Percentiles rank a stretch among this genome's conserved stretches.
Conservation (phyloP, 2,113 vertebrate genomes). For the Ovis canadensis region DNA sequence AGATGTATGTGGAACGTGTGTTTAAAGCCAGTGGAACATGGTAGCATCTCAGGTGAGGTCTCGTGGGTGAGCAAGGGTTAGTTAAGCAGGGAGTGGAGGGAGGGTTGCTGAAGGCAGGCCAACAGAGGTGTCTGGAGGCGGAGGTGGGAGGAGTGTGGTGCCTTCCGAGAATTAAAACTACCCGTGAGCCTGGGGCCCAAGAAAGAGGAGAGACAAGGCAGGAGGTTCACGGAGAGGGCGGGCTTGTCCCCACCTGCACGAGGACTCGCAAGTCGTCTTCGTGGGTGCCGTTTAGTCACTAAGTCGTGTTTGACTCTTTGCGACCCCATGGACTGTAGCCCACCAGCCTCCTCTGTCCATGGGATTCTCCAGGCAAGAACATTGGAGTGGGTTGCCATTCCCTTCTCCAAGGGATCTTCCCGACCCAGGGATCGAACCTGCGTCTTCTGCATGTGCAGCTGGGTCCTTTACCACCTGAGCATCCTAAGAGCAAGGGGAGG, state of each 20-base stretch:
- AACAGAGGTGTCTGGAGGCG: rapidly evolving
- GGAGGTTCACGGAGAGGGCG: neutral
- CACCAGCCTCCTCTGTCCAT: neutral
- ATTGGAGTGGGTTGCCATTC: neutral
- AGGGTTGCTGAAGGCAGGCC: neutral
- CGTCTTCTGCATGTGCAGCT: neutral
- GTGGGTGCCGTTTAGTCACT: neutral
- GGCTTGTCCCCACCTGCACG: neutral
- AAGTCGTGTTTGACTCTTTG: neutral
- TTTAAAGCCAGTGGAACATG: neutral
- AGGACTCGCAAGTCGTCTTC: neutral
- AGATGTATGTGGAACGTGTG: neutral
- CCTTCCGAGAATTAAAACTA: neutral
- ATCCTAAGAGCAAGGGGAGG: neutral
- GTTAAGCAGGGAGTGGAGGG: neutral
- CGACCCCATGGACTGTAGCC: neutral
- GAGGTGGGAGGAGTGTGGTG: neutral
- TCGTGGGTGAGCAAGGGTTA: neutral
- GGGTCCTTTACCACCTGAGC: neutral
- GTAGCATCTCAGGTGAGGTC: neutral
- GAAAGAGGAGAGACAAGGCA: neutral
- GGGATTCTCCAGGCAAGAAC: neutral
- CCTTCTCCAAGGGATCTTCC: neutral
- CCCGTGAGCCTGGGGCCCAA: rapidly evolving
- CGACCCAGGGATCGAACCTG: neutral